phyloP scores from a whole-genome alignment of 2,797 vertebrate species.

The Fratercula arctica region DNA sequence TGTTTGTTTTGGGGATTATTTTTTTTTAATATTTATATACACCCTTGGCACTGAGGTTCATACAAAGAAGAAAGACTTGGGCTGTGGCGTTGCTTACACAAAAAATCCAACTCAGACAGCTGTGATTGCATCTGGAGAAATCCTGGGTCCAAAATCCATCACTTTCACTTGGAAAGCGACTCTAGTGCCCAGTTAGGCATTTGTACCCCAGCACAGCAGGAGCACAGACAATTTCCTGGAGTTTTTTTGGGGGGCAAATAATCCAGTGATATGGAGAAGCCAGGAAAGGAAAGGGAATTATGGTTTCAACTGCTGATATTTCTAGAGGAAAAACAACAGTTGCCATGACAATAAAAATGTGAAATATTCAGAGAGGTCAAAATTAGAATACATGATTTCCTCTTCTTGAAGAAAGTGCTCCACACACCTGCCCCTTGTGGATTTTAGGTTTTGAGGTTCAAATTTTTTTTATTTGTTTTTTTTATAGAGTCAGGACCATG shows the following conservation, averaged over 20 bases:
- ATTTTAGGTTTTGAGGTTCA: neutral
- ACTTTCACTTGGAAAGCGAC: neutral
- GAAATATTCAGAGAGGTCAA: slow-evolving; percentile 50
- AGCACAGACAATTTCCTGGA: neutral
- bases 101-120: neutral
- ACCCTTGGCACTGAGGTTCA: neutral
- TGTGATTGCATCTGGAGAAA: neutral
- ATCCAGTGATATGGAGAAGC: neutral
- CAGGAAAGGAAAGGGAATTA: neutral
- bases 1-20: neutral
- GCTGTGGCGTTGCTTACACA: neutral
- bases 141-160: neutral
- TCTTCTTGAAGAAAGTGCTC: slow-evolving; percentile 7
- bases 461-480: neutral
- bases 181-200: neutral
- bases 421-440: neutral
- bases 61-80: neutral
- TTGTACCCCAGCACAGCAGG: neutral
- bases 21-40: accelerated
- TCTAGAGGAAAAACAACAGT: slow-evolving; percentile 41
- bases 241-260: neutral
- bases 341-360: slow-evolving; percentile 66
- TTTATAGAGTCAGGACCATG: neutral
- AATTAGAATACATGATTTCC: slow-evolving; percentile 59
- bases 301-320: slow-evolving; percentile 10